Percentiles rank a stretch among this genome's conserved stretches.
These are phyloP conservation scores for Stramonita haemastoma DNA, from an alignment of 2,888 invertebrate genomes.

Conservation along the genomic window DNA sequence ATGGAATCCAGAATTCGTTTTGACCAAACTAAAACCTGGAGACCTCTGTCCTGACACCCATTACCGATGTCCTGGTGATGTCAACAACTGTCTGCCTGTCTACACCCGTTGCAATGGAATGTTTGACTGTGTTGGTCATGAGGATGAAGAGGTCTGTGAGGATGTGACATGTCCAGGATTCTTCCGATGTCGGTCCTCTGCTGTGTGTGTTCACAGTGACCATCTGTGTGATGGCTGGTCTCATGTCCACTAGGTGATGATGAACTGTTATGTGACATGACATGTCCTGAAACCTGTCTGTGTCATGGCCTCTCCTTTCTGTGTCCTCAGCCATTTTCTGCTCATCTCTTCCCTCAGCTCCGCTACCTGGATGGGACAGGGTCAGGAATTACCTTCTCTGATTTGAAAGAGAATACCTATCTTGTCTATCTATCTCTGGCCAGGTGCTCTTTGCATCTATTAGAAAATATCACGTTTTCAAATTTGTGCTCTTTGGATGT, in stretches of 20 bases:
- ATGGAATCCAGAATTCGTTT: not conserved
- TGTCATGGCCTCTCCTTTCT: not conserved
- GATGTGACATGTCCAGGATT: not conserved
- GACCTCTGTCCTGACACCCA: not conserved
- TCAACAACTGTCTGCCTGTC: not conserved
- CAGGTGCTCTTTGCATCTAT: not conserved
- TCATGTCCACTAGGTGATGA: not conserved
- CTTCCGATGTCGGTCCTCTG: not conserved
- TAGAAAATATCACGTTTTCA: not conserved
- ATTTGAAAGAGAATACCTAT: not conserved
- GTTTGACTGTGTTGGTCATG: not conserved
- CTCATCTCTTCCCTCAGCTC: not conserved
- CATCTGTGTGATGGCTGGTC: conserved; percentile 1
- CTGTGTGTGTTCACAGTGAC: not conserved
- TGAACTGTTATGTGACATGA: not conserved
- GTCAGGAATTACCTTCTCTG: not conserved
- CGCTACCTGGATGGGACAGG: not conserved
- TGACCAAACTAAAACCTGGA: not conserved
- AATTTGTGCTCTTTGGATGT: not conserved
- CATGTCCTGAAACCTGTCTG: not conserved
- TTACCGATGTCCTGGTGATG: not conserved
- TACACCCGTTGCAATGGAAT: not conserved
- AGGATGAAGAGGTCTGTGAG: not conserved
- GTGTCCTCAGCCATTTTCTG: not conserved
- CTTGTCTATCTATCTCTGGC: not conserved